Evolutionary conservation across 2,888 invertebrate species (phyloP), one percentile per base, ranked within the genome.

Genomic region (Fragum whitleyi): DNA sequence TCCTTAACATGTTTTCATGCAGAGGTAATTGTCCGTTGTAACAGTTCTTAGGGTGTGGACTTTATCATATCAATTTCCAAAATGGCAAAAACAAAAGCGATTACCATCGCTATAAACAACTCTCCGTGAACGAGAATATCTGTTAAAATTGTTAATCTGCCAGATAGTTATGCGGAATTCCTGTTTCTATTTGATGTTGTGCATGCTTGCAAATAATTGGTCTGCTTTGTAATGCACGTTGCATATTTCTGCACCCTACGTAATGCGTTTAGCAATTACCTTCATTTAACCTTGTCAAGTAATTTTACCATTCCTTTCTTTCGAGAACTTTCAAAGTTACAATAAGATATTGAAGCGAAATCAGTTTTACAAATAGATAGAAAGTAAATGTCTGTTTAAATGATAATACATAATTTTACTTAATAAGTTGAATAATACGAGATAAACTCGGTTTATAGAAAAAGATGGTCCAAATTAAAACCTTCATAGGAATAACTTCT

Each of bases 211-310:
- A 57, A 1, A 62, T 62, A n/a, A 32, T 29, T 32, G 29, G 19
- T 62, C 62, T 19, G 28, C 19, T 21, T 62, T n/a, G 62, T 62
- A 62, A 62, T 62, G 62, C 62, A 62, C 28, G 62, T 62, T 62
- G 62, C 62, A 36, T 62, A 28, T 62, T 62, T 26, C 57, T 26
- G 26, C 57, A 26, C 57, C 57, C 57, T 57, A 14, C n/a, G n/a
- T 23, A 57, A 57, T 57, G 57, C 57, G 6, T 57, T 26, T 57
- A 5, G 23, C 57, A 57, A 21, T n/a, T n/a, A 47, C 47, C 47
- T 47, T 47, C 47, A 47, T 47, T 47, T 47, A 47, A 47, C 47
- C 47, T n/a, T 47, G 47, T 47, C 47, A 19, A 19, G 47, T 47
- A 47, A 47, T 3, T n/a, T 47, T 19, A 47, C 14, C 14, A 39